Evolutionary conservation across 2,797 vertebrate genomes (phyloP), one percentile per base, ranked within the genome.

Genomic region (Hyperoplus immaculatus): DNA sequence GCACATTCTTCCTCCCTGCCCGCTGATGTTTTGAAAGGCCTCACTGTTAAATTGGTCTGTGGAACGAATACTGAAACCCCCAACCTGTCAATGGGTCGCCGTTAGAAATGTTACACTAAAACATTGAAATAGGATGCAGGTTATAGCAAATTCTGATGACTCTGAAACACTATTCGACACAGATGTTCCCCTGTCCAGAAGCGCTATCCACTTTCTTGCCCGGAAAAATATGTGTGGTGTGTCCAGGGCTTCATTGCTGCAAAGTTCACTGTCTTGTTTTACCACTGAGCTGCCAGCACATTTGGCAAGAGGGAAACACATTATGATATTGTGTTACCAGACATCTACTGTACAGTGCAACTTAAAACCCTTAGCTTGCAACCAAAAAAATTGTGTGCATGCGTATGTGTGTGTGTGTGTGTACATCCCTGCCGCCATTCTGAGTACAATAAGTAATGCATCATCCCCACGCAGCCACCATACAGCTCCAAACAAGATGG

Each of bases 281-380:
- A 83, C 90, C 82, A 88, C 83, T 87, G 83, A 83, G 88, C 89
- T 88, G 81, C 84, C 75, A 90, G 81, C 67, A 56, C 59, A 60
- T 83, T 83, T 86, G 81, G 46, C 66, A 82, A 61, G 81, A 86
- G 86, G 88, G 91, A 93, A 29, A 29, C 29, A 92, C 87, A 89
- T 80, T 87, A 92, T 81, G 79, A 88, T 87, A 90, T 89, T 89
- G 86, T 86, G 87, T 91, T 91, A 89, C 78, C 77, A 83, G 77
- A 87, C 89, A 92, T 93, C 91, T 92, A 88, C 29, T 29, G 29
- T 29, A 29, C 89, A 84, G 78, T 80, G 69, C 72, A 66, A 81
- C 85, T 87, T 83, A 89, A 90, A 92, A 91, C 90, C 87, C 82
- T 90, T 85, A 86, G 72, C 79, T 69, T 85, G 88, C 85, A 90